A percentile compares a stretch with the other conserved stretches of the same genome.
These are phyloP conservation scores for Dolichotis patagonum DNA, from an alignment of 2,113 vertebrate species.

Conservation along the genomic window DNA sequence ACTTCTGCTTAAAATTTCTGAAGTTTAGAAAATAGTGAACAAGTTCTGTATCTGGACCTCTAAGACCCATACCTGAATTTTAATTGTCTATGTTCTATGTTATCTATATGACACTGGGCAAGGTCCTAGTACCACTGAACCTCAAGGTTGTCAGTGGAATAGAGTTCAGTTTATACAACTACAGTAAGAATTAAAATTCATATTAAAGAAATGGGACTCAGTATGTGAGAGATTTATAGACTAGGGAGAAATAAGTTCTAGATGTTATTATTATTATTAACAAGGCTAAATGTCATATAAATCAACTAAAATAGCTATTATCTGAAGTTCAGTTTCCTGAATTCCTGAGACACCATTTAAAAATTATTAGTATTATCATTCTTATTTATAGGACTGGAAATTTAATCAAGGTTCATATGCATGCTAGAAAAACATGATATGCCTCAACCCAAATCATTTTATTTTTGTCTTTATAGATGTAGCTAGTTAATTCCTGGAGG, in stretches of 20 bases:
- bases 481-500: not conserved
- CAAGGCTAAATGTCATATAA: not conserved
- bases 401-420: not conserved
- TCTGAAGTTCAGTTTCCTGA: not conserved
- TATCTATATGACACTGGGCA: not conserved
- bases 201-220: not conserved
- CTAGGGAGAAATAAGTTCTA: not conserved
- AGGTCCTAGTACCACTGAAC: not conserved
- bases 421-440: not conserved
- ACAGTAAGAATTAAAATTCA: not conserved
- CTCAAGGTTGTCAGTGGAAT: too few species aligned
- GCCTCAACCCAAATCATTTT: not conserved
- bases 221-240: not conserved
- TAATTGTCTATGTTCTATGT: not conserved
- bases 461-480: not conserved
- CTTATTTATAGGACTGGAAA: not conserved
- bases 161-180: not conserved
- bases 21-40: not conserved
- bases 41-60: not conserved
- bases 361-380: too few species aligned
- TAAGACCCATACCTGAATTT: not conserved
- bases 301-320: not conserved
- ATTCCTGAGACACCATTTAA: not conserved
- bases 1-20: not conserved
- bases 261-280: not conserved